Percentiles rank a stretch among this genome's conserved stretches.
These are phyloP conservation scores for Vombatus ursinus DNA, from an alignment of 2,113 vertebrate species.

Conservation along the genomic window DNA sequence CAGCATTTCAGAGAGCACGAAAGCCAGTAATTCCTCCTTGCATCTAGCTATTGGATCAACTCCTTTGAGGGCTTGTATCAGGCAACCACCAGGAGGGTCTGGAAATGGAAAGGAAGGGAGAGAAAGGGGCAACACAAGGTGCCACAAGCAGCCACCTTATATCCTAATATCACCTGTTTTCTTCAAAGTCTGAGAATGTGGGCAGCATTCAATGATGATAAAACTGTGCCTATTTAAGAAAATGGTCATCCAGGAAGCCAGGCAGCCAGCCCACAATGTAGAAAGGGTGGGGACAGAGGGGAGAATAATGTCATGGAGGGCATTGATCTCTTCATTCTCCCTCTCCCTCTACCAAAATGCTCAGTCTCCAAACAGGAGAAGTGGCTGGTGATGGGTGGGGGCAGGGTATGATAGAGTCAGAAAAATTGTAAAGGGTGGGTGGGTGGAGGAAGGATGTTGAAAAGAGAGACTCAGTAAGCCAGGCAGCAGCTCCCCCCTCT, in stretches of 20 bases:
- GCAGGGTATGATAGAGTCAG: neutral
- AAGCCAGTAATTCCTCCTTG: neutral
- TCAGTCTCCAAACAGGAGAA: neutral
- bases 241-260: neutral
- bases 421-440: neutral
- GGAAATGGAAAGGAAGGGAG: neutral
- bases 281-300: neutral
- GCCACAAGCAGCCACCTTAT: neutral
- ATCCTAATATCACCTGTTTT: neutral
- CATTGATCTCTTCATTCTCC: neutral
- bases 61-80: neutral
- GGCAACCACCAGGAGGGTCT: neutral
- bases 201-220: neutral
- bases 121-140: neutral
- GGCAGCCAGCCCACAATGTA: neutral
- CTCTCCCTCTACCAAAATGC: neutral
- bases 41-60: neutral
- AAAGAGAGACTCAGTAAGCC: accelerated
- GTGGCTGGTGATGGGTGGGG: neutral
- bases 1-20: neutral
- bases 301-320: neutral
- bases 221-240: neutral
- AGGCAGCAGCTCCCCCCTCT: neutral
- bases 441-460: neutral
- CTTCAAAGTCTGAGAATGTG: neutral